phyloP scores from a whole-genome alignment of 2,113 vertebrate species.

The Hippoglossus stenolepis region DNA sequence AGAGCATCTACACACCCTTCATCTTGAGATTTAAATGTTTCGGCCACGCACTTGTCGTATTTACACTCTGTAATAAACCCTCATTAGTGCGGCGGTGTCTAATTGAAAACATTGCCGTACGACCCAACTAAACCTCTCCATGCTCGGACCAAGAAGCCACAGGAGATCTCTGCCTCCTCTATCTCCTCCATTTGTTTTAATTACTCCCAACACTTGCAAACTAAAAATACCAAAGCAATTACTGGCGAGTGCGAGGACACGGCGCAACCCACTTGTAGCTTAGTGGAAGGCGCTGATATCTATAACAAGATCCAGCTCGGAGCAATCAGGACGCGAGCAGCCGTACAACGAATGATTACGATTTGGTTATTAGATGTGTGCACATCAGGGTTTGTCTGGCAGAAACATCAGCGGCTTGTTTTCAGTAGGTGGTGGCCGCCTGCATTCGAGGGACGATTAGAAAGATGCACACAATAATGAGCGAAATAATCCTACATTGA shows the following conservation, averaged over 20 bases:
- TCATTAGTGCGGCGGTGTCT: constrained; percentile 57
- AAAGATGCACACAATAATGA: constrained; percentile 42
- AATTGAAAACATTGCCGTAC: constrained; percentile 70
- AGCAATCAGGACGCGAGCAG: constrained; percentile 54
- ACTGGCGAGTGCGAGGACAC: constrained; percentile 57
- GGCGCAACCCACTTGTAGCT: constrained; percentile 59
- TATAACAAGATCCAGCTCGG: constrained; percentile 74
- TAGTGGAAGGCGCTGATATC: constrained; percentile 66
- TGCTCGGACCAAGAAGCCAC: constrained; percentile 53
- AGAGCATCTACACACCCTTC: neutral
- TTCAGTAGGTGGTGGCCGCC: constrained; percentile 42
- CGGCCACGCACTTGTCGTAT: neutral
- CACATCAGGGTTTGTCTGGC: constrained; percentile 17
- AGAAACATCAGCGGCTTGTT: constrained; percentile 28
- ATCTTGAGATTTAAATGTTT: neutral
- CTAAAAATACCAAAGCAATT: constrained; percentile 82
- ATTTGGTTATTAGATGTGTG: constrained; percentile 48
- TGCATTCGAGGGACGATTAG: constrained; percentile 43
- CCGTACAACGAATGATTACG: constrained; percentile 24
- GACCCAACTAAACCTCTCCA: constrained; percentile 63
- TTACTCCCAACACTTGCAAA: constrained; percentile 64
- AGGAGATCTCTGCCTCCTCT: constrained; percentile 53
- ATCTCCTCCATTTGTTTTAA: constrained; percentile 76
- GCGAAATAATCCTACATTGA: constrained; percentile 42
- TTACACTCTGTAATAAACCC: constrained; percentile 52